Conservation (phyloP, 2,113 vertebrate genomes). For the Camarhynchus parvulus region DNA sequence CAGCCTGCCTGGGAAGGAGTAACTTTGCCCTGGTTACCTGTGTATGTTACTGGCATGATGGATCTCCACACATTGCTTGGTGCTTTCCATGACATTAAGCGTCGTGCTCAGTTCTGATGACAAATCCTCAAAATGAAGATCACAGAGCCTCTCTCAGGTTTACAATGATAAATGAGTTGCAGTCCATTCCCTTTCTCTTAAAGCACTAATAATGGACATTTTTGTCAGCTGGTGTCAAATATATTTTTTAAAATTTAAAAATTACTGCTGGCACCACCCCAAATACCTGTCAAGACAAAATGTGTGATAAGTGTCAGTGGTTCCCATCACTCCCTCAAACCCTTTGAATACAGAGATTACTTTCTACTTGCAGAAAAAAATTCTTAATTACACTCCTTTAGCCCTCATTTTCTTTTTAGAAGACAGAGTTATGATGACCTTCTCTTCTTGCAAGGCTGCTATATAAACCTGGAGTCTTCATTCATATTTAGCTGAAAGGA, state of each 20-base stretch:
- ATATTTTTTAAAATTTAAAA: not conserved
- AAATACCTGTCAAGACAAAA: not conserved
- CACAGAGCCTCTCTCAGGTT: not conserved
- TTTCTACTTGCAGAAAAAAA: not conserved
- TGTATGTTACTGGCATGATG: accelerated
- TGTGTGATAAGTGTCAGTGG: not conserved
- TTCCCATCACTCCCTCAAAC: not conserved
- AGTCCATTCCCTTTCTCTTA: not conserved
- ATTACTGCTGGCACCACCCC: not conserved
- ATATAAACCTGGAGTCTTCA: conserved; percentile 39
- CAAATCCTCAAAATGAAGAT: not conserved
- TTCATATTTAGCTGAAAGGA: conserved; percentile 69
- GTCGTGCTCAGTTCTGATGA: not conserved
- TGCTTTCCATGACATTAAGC: not conserved
- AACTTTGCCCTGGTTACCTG: not conserved
- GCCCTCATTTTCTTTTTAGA: conserved; percentile 47
- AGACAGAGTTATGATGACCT: conserved; percentile 13
- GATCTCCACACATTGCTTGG: not conserved
- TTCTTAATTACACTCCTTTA: conserved; percentile 29
- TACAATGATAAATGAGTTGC: not conserved
- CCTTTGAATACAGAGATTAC: not conserved
- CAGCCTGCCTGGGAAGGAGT: not conserved
- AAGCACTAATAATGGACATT: not conserved
- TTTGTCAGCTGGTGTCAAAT: not conserved
- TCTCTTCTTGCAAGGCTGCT: conserved; percentile 20